Evolutionary conservation across 2,888 invertebrate genomes (phyloP), one percentile per base, ranked within the genome.

Genomic region (Ethmia dodecea): DNA sequence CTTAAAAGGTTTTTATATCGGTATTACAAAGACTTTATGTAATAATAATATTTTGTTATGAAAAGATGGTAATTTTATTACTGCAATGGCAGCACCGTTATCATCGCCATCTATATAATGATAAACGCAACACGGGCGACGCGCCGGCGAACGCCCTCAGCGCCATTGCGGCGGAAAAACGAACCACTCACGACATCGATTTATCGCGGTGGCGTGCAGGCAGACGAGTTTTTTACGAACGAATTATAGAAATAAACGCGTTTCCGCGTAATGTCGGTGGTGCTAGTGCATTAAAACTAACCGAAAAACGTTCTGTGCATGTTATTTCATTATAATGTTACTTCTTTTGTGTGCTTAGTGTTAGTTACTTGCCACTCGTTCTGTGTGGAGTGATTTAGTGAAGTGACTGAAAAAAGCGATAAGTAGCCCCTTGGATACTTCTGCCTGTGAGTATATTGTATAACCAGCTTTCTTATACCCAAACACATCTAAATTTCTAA

Each of bases 121-220:
- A 26, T 13, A 30, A 27, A 33, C 22, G 27, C 13, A 25, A 31
- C 3, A 5, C 11, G 1, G 9, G 13, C 9, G 30, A 37, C 37
- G 37, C 37, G 30, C 25, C 12, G 10, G 16, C 3, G 9, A 9
- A 16, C 31, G 16, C 26, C 33, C 15, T 48, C 32, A 47, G 62
- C 52, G 67, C 60, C 52, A 51, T 49, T 67, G 6, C 69, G 76
- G 76, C 46, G 46, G 53, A 67, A 68, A 73, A 64, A 49, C 45
- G 69, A 72, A 81, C 73, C 70, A 66, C 52, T 49, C 49, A 59
- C 71, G 75, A 81, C 83, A 84, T 86, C 81, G 84, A 84, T 86
- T 69, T 74, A 59, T 65, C 67, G 66, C 69, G 71, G 78, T 71
- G 61, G 74, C 68, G 76, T 70, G 68, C 61, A 58, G 66, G 68